Percentiles rank a stretch among this genome's conserved stretches.
Evolutionary conservation across 2,888 invertebrate species (phyloP).

Genomic region (Drosophila parthenogenetica): DNA sequence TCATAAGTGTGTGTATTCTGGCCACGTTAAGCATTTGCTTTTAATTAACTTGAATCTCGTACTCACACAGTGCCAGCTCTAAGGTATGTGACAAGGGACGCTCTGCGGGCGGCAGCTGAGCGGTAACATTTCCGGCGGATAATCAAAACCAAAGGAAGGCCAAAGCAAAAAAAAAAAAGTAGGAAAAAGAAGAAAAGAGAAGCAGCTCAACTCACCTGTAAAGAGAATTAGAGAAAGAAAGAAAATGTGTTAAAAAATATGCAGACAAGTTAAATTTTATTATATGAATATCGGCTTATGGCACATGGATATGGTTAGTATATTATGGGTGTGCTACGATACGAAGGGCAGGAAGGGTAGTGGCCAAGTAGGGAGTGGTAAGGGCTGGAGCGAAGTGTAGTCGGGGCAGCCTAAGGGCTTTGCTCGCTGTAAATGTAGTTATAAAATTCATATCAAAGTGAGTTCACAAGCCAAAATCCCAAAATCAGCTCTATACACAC

Average conservation of each 20-base stretch:
- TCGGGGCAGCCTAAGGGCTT: conserved; percentile 4
- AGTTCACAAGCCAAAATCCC: conserved; percentile 66
- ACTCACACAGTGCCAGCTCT: conserved; percentile 44
- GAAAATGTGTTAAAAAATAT: conserved; percentile 56
- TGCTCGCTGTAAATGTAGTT: conserved; percentile 58
- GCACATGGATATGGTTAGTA: conserved; percentile 30
- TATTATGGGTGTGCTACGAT: not conserved
- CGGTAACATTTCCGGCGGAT: conserved; percentile 4
- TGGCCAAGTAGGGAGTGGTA: not conserved
- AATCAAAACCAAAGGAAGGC: not conserved
- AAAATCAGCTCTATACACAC: conserved; percentile 61
- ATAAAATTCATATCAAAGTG: conserved; percentile 67
- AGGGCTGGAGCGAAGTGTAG: not conserved
- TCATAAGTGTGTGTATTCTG: conserved; percentile 13
- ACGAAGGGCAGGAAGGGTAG: conserved; percentile 15
- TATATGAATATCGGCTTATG: conserved; percentile 67
- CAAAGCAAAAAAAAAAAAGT: not conserved
- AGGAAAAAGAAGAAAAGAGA: conserved; percentile 4
- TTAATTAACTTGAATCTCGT: conserved; percentile 56
- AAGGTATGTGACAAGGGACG: conserved; percentile 15
- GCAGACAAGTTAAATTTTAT: conserved; percentile 70
- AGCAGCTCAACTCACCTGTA: conserved; percentile 57
- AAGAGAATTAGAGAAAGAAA: conserved; percentile 35
- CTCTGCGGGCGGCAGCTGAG: not conserved
- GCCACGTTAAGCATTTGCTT: conserved; percentile 57